These are phyloP conservation scores for Oryzias sinensis DNA, from an alignment of 2,797 vertebrate genomes.

Conservation along the genomic window DNA sequence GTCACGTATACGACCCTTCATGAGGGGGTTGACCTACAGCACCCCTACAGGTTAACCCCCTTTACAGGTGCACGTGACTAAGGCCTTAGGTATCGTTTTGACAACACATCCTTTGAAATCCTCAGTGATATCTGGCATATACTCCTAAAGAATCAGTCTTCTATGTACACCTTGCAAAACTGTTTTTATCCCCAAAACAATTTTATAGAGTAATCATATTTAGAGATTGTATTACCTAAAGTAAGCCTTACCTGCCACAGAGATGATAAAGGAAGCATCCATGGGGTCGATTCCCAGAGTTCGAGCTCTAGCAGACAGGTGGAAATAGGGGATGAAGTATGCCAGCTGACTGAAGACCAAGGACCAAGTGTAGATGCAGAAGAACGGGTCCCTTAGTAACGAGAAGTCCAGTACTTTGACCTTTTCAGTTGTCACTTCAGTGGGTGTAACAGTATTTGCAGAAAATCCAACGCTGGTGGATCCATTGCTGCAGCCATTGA, in stretches of 20 bases:
- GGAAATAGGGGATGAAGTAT: conserved; percentile 90
- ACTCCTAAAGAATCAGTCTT: no score
- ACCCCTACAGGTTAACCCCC: no score
- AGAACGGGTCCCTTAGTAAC: conserved; percentile 86
- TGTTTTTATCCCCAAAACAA: not conserved
- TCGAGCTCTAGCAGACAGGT: conserved; percentile 87
- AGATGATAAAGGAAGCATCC: conserved; percentile 91
- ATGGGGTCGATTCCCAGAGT: conserved; percentile 85
- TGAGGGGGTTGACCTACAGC: no score
- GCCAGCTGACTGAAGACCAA: conserved; percentile 91
- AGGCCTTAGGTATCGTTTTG: no score
- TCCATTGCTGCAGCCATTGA: conserved; percentile 64
- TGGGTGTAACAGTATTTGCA: conserved; percentile 42
- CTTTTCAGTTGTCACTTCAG: conserved; percentile 42
- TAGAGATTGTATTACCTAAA: not conserved
- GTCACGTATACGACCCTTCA: no score
- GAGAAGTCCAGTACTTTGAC: conserved; percentile 84
- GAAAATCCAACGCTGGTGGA: conserved; percentile 55
- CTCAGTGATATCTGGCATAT: no score
- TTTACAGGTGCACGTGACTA: no score
- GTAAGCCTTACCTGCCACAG: conserved; percentile 84
- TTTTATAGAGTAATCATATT: not conserved
- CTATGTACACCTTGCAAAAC: no score
- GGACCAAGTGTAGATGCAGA: conserved; percentile 92
- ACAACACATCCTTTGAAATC: no score